phyloP scores from a whole-genome alignment of 1,140 invertebrate genomes.

The Pseudomyrmex concolor region DNA sequence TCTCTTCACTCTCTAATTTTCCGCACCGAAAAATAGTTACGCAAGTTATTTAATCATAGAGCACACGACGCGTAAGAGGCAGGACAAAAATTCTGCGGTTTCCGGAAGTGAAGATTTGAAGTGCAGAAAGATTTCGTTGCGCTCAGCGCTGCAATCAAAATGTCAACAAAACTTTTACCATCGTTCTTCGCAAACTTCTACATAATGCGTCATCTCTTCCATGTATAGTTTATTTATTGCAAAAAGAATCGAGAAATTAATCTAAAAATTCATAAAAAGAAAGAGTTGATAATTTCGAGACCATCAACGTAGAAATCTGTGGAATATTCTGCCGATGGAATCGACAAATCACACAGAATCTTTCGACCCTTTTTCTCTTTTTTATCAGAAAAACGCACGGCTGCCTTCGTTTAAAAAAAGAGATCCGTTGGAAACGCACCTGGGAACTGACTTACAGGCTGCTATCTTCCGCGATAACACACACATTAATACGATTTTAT shows the following conservation, averaged over 20 bases:
- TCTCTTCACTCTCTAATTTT: background rate
- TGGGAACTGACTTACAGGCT: constrained; percentile 43
- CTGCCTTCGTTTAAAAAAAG: constrained; percentile 24
- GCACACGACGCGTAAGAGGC: background rate
- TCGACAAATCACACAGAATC: constrained; percentile 49
- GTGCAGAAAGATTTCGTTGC: constrained; percentile 9
- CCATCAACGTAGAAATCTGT: background rate
- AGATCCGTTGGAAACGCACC: constrained; percentile 19
- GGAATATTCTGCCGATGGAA: constrained; percentile 1
- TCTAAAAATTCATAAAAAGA: background rate
- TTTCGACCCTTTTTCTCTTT: constrained; percentile 20
- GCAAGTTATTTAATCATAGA: constrained; percentile 58
- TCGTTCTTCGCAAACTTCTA: background rate
- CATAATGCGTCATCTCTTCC: too few species aligned
- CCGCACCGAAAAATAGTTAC: constrained; percentile 39
- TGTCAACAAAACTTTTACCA: constrained; percentile 32
- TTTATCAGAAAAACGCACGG: constrained; percentile 19
- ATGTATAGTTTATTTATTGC: too few species aligned
- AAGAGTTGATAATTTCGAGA: background rate
- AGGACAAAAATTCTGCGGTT: background rate
- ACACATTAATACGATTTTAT: constrained; percentile 64
- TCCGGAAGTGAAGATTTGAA: background rate
- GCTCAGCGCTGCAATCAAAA: constrained; percentile 10
- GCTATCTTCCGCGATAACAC: constrained; percentile 41
- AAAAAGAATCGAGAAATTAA: background rate